Evolutionary conservation across 2,797 vertebrate species (phyloP), one percentile per base, ranked within the genome.

Genomic region (Holocentrus rufus): DNA sequence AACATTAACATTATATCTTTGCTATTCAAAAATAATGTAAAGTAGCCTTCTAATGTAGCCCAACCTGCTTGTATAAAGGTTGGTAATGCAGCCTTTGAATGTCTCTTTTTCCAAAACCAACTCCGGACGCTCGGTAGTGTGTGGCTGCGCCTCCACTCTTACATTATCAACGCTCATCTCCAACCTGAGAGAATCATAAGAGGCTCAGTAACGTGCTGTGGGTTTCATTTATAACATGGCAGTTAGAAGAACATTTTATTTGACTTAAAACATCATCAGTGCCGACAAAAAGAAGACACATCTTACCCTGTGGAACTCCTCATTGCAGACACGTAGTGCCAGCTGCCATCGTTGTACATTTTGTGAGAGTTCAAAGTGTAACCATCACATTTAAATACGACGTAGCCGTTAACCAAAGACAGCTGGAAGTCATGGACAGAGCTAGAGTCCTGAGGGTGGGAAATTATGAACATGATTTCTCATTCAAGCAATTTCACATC

Each of bases 251-350:
- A 5, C 14, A 10, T 62, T 62, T 47, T 42, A 39, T 25, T 46
- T 7, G 5, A 31, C 23, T 36, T 23, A 30, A 74, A 75, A 22
- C 25, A 27, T 27, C 20, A 15, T 10, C 67, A 23, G 6, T 67
- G 3, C 47, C 11, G 15, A 53, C 18, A 74, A 27, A 44, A 18
- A 22, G 7, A 46, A 27, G 27, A 42, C 13, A 44, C 20, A 9
- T 49, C 77, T 87, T 69, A 92, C 88, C 81, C 81, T 5, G 74
- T 57, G 7, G 69, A 55, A 70, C 67, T 80, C 69, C 25, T 65
- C 36, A 58, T 73, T 67, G 87, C 89, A n/a, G 85, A 88, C 36
- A 93, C 11, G 47, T 91, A 88, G 75, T 92, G 89, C 91, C 92
- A 93, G n/a, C 39, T 49, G 68, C 90, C 91, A 74, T 88, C 88